Base-by-base conservation (phyloP, 2,113 vertebrate species). In the Aegithalos caudatus region DNA sequence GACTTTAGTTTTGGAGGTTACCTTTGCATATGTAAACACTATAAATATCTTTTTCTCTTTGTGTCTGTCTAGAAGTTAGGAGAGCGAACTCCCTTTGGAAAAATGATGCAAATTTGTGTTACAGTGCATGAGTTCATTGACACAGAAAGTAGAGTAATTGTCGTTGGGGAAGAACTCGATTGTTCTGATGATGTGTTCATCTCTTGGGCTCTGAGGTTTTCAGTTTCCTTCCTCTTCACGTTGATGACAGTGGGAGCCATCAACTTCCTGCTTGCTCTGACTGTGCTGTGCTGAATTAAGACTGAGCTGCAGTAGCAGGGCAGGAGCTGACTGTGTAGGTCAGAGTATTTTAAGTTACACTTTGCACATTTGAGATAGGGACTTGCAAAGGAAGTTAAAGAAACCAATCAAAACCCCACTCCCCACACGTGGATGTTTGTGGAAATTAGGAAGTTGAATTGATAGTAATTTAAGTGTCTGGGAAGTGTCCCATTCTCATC, bases 341-440 rank as follows among this genome's bases (percentile, higher is more conserved):
- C 29, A 38, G 22, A n/a, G 22, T 66, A 23, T 79, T 87, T 93
- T 42, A 54, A 62, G 25, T 50, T 45, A 38, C 2, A 20, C 25
- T 71, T 66, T 8, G 20, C 20, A 21, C 28, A 4, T 40, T 31
- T 14, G 33, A 73, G 35, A 40, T 21, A 45, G 3, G 12, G 66
- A 37, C 58, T 70, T 53, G 44, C 33, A 25, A 18, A 77, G 18
- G 35, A 58, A 69, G 33, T 40, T 40, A 16, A 31, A 53, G 35
- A 61, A 72, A 67, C 40, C 31, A 44, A 44, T 19, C 33, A 33
- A 42, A 91, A 14, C 35, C 13, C 14, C 3, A 7, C 13, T 11
- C 9, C 6, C 17, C 1, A 1, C 50, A 54, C 22, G n/a, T 65
- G 14, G 0, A 1, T 65, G n/a, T 35, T 33, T 60, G 12, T 76